Conservation (phyloP, 2,888 invertebrate species). For the Hemithea aestivaria region DNA sequence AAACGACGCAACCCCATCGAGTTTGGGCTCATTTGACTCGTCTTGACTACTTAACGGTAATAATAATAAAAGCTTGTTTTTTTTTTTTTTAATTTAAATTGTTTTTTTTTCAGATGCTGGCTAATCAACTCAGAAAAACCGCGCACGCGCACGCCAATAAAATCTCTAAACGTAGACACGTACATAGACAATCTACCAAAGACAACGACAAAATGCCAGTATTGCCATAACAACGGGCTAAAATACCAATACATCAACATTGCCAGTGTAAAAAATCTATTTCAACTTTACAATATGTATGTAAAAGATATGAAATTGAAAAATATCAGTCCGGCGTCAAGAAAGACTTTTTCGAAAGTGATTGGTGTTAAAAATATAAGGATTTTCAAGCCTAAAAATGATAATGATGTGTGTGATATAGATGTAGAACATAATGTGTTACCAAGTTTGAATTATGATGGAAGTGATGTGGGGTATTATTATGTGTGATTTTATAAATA, state of each 20-base stretch:
- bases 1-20: no score
- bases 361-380: conserved; percentile 41
- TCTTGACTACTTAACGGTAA: no score
- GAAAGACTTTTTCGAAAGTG: conserved; percentile 57
- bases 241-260: conserved; percentile 41
- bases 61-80: no score
- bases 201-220: conserved; percentile 42
- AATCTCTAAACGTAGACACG: conserved; percentile 41
- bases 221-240: conserved; percentile 31
- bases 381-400: conserved; percentile 54
- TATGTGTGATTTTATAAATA: conserved; percentile 19
- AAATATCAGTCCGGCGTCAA: conserved; percentile 40
- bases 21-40: no score
- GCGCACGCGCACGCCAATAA: conserved; percentile 34
- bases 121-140: conserved; percentile 32
- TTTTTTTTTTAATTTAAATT: no score
- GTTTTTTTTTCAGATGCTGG: conserved; percentile 37
- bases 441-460: conserved; percentile 13
- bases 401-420: conserved; percentile 44
- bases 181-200: conserved; percentile 53
- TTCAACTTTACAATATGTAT: conserved; percentile 50
- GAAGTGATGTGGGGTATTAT: conserved; percentile 23
- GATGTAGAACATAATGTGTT: conserved; percentile 42
- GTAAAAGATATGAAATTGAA: conserved; percentile 37
- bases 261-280: conserved; percentile 45